These are phyloP conservation scores for Andrena dorsata DNA, from an alignment of 2,888 invertebrate species.

Conservation along the genomic window DNA sequence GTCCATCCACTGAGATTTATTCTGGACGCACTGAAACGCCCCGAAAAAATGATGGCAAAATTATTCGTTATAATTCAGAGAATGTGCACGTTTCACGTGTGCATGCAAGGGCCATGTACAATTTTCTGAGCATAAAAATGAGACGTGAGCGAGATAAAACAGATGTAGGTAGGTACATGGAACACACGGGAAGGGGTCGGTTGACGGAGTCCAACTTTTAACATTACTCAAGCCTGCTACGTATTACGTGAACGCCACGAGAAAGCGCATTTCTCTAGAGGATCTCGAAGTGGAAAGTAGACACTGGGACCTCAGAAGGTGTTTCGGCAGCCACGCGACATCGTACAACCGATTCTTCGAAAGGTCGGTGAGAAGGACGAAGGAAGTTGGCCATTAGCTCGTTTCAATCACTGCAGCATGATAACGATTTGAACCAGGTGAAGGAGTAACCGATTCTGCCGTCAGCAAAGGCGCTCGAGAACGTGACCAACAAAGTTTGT, in stretches of 20 bases:
- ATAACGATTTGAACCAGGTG: neutral
- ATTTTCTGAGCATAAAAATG: constrained; percentile 5
- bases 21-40: neutral
- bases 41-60: neutral
- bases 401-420: neutral
- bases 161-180: constrained; percentile 6
- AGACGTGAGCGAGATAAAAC: constrained; percentile 6
- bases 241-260: constrained; percentile 78
- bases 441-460: neutral
- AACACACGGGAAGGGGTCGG: constrained; percentile 20
- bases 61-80: neutral
- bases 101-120: neutral
- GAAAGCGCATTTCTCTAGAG: constrained; percentile 82
- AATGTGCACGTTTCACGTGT: neutral
- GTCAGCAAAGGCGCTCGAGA: neutral
- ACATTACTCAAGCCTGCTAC: constrained; percentile 52
- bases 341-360: neutral
- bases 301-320: constrained; percentile 22
- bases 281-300: constrained; percentile 70
- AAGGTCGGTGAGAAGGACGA: neutral
- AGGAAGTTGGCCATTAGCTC: neutral
- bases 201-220: constrained; percentile 5
- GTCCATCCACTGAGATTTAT: neutral
- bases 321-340: constrained; percentile 9
- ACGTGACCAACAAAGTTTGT: neutral